These are phyloP conservation scores for Siniperca knerii DNA, from an alignment of 2,113 vertebrate genomes.

Conservation along the genomic window DNA sequence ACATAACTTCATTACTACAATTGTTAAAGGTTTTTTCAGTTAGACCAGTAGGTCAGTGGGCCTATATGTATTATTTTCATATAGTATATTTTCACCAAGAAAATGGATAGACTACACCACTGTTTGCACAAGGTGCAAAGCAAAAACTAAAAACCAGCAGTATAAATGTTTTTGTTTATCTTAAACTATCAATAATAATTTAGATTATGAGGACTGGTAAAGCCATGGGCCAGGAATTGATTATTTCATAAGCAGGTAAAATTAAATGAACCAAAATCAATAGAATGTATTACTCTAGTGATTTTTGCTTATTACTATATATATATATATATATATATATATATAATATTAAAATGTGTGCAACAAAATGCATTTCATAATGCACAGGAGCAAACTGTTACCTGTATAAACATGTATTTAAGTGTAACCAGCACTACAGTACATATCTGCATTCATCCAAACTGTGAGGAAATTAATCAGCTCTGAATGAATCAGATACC, in stretches of 20 bases:
- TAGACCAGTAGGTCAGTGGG: background rate
- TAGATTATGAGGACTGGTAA: background rate
- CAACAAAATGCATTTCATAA: background rate
- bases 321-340: too few relatives aligned
- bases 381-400: background rate
- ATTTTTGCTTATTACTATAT: background rate
- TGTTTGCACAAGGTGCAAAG: background rate
- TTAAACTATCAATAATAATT: background rate
- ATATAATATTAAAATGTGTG: background rate
- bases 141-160: background rate
- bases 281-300: background rate
- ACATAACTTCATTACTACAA: background rate
- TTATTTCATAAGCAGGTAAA: background rate
- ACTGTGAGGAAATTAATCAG: background rate
- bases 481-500: background rate
- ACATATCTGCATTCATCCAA: background rate
- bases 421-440: background rate
- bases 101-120: background rate
- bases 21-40: background rate
- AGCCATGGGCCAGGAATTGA: background rate
- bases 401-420: background rate
- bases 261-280: constrained; percentile 22
- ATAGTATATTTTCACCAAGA: background rate
- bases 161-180: background rate
- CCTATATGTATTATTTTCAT: too few relatives aligned